Evolutionary conservation across 2,888 invertebrate genomes (phyloP).

Genomic region (Melitaea athalia): DNA sequence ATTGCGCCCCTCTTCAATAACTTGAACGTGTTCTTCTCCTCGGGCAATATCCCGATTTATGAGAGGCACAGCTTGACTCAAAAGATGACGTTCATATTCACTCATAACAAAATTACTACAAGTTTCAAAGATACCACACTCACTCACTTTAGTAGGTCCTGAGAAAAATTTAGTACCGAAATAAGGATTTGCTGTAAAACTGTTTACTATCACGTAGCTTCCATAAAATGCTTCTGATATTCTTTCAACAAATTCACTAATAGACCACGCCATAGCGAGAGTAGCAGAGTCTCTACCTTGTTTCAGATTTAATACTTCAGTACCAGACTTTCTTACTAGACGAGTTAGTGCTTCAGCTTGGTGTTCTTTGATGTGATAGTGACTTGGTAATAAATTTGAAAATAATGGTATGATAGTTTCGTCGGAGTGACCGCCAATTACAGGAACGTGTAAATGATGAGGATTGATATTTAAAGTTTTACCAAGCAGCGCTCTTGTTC

Average conservation of each 20-base stretch:
- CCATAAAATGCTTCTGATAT: conserved; percentile 57
- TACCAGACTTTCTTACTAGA: conserved; percentile 57
- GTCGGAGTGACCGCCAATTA: conserved; percentile 67
- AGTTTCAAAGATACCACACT: conserved; percentile 52
- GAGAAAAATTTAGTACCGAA: conserved; percentile 65
- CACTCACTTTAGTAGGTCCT: conserved; percentile 58
- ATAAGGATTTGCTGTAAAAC: conserved; percentile 59
- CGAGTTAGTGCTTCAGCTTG: conserved; percentile 59
- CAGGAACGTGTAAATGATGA: conserved; percentile 52
- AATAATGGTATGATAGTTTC: conserved; percentile 64
- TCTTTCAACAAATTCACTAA: conserved; percentile 59
- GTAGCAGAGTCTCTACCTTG: conserved; percentile 55
- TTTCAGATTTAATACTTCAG: conserved; percentile 56
- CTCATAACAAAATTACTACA: conserved; percentile 52
- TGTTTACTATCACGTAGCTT: conserved; percentile 49
- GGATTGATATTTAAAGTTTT: conserved; percentile 52
- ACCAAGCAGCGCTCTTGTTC: conserved; percentile 52
- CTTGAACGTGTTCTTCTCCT: conserved; percentile 57
- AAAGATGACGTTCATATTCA: conserved; percentile 53
- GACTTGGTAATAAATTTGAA: conserved; percentile 55
- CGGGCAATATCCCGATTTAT: conserved; percentile 56
- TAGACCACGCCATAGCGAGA: conserved; percentile 59
- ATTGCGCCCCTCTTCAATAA: conserved; percentile 43
- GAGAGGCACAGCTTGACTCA: conserved; percentile 49
- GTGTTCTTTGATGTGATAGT: conserved; percentile 45